Conservation (phyloP, 2,888 invertebrate genomes). For the Erpobdella octoculata region DNA sequence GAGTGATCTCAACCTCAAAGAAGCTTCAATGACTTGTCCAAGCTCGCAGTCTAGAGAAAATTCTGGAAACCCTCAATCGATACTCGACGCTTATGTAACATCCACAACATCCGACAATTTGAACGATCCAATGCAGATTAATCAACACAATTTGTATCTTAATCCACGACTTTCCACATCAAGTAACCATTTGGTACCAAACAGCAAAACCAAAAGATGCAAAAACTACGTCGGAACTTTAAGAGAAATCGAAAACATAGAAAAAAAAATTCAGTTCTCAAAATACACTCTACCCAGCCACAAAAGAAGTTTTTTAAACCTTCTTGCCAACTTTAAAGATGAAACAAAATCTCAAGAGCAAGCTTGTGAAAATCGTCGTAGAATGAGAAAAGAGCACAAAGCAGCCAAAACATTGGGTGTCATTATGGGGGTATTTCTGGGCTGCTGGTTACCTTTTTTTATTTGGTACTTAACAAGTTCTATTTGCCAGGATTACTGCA, state of each 20-base stretch:
- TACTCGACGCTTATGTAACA: not conserved
- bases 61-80: not conserved
- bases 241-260: not conserved
- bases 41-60: not conserved
- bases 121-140: too few species aligned
- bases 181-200: not conserved
- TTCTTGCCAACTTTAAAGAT: not conserved
- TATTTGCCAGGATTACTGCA: conserved; percentile 37
- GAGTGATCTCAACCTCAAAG: not conserved
- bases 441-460: conserved; percentile 41
- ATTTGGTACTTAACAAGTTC: conserved; percentile 40
- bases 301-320: conserved; percentile 17
- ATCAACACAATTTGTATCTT: not conserved
- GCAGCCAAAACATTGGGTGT: conserved; percentile 40
- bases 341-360: not conserved
- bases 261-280: not conserved
- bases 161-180: conserved; percentile 2
- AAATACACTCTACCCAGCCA: conserved; percentile 3
- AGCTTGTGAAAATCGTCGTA: conserved; percentile 28
- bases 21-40: not conserved
- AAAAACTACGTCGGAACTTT: not conserved
- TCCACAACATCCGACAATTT: not conserved
- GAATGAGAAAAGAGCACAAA: conserved; percentile 37
- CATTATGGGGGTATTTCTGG: conserved; percentile 39
- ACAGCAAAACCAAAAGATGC: not conserved